Base-by-base conservation (phyloP, 2,113 vertebrate species). In the Platycercus adscitus region DNA sequence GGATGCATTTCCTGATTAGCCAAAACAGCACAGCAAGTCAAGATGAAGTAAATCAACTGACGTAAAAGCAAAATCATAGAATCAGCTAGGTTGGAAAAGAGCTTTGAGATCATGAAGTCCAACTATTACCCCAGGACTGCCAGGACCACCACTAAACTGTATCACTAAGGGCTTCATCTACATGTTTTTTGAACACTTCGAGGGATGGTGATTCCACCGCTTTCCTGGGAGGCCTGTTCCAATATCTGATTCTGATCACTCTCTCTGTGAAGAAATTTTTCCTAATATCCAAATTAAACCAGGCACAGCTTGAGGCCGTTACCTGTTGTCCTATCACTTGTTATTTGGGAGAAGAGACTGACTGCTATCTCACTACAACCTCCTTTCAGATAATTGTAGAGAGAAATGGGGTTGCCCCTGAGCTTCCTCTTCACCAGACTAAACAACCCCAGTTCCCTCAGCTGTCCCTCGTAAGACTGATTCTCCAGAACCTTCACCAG, bases 1-100 rank as follows among this genome's bases (percentile, higher is more conserved):
- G 73, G 79, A 83, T 93, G 69, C 50, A 68, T 80, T 93, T 93
- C 47, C 89, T 91, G 60, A 90, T 93, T 73, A 91, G 53, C 50
- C 49, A 63, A 58, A 87, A 83, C 43, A 87, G 61, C 44, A 82
- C 56, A 88, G 49, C 37, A 91, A 93, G 53, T 77, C 46, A 73
- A 80, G 70, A 91, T 72, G 69, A 85, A 86, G 37, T 85, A 80
- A 89, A 46, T 5, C n/a, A 92, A 11, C 43, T 76, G 47, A 75
- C 4, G 10, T 46, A 81, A 81, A 88, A 68, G 37, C 53, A 75
- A 88, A n/a, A 55, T 35, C 33, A 35, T 24, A 23, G 56, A 35
- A 58, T 35, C 33, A 35, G 10, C 33, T 35, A 15, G 56, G 33
- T 58, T 58, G 21, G 56, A n/a, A 58, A 58, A 58, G 56, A 58